These are phyloP conservation scores for Adineta ricciae DNA, from an alignment of 2,888 invertebrate genomes.

Conservation along the genomic window DNA sequence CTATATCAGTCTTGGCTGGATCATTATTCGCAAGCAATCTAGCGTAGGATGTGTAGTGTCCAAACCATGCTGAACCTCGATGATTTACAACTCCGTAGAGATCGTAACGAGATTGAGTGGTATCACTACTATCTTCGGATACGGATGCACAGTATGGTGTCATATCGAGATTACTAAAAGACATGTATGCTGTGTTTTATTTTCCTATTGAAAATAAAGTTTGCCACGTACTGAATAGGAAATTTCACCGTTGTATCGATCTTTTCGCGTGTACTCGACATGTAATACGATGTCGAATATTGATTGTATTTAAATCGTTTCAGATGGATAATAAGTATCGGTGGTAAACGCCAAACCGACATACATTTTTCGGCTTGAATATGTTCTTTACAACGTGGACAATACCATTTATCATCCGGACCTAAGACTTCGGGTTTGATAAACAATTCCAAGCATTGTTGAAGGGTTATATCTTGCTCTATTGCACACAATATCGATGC, in stretches of 20 bases:
- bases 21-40: constrained; percentile 43
- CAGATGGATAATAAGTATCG: constrained; percentile 61
- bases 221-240: background rate
- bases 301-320: constrained; percentile 26
- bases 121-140: constrained; percentile 34
- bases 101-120: constrained; percentile 49
- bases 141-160: constrained; percentile 35
- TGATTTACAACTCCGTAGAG: constrained; percentile 54
- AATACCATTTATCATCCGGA: constrained; percentile 71
- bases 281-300: background rate
- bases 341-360: constrained; percentile 80
- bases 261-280: constrained; percentile 9
- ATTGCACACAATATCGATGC: no score
- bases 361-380: constrained; percentile 78
- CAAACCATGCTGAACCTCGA: constrained; percentile 51
- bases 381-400: constrained; percentile 69
- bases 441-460: constrained; percentile 73
- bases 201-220: no score
- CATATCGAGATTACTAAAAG: constrained; percentile 16
- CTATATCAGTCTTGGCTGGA: constrained; percentile 43
- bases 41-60: constrained; percentile 54
- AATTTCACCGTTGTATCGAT: background rate
- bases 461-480: constrained; percentile 59
- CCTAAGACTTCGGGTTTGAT: constrained; percentile 71
- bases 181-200: no score